A percentile compares a stretch with the other conserved stretches of the same genome.
Evolutionary conservation across 2,888 invertebrate genomes (phyloP).

Genomic region (Xanthorhoe spadicearia): DNA sequence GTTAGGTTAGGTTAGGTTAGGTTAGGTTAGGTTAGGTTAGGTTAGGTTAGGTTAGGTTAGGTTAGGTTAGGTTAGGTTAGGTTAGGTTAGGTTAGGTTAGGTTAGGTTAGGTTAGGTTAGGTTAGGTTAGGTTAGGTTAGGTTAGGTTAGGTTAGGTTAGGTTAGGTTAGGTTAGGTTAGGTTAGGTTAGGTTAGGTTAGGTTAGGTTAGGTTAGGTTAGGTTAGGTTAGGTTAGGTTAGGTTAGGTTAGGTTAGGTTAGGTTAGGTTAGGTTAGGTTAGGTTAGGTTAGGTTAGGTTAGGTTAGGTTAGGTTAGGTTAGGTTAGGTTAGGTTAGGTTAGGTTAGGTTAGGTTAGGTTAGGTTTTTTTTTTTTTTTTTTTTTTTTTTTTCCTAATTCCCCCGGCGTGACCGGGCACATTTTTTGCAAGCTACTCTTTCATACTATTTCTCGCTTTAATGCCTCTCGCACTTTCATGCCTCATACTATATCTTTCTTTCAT

Average conservation of each 20-base stretch:
- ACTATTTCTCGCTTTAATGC: no score
- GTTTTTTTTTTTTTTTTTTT: no score
- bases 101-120: constrained; percentile 1
- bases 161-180: constrained; percentile 1
- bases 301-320: constrained; percentile 1
- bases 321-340: constrained; percentile 1
- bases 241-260: constrained; percentile 1
- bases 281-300: constrained; percentile 1
- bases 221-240: constrained; percentile 1
- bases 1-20: constrained; percentile 1
- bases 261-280: constrained; percentile 1
- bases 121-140: constrained; percentile 1
- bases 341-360: not conserved
- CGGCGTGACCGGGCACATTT: no score
- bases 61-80: not conserved
- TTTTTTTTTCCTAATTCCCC: no score
- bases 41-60: constrained; percentile 1
- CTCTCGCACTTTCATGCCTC: no score
- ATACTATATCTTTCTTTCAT: no score
- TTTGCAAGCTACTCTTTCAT: no score
- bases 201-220: constrained; percentile 1
- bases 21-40: constrained; percentile 1
- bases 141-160: constrained; percentile 1
- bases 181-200: constrained; percentile 1
- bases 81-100: not conserved